Evolutionary conservation across 2,797 vertebrate species (phyloP), one percentile per base, ranked within the genome.

Genomic region (Malurus leucopterus): DNA sequence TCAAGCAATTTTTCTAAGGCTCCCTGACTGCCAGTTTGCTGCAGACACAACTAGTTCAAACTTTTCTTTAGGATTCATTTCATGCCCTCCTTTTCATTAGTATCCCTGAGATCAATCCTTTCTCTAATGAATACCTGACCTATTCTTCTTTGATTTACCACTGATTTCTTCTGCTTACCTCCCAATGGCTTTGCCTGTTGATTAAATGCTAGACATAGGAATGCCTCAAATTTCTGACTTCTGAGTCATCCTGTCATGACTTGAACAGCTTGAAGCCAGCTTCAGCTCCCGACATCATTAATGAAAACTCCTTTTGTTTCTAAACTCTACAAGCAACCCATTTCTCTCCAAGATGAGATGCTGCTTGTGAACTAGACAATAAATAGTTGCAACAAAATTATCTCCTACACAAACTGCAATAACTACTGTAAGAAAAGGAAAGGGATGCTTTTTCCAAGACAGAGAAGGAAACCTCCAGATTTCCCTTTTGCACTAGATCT

Each of bases 161-260:
- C 92, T 94, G 94, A 95, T 94, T 94, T 92, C 84, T 72, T 89
- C 77, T 13, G 23, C 82, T 94, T 93, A 91, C 90, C 91, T 95
- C 91, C 91, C 65, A 81, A 91, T 0, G 49, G 49, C 74, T 93
- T 88, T 86, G 90, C 91, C 85, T 92, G 86, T 93, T 95, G 94
- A 94, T 95, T 93, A 93, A 96, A 95, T 4, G 71, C 81, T 84
- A 74, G 91, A 90, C 93, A 86, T 67, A 88, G 84, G 90, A 95
- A 96, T 96, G 89, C 91, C 72, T 96, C 94, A 85, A 93, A 96
- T 97, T 95, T 96, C 93, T 96, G 91, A 95, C 95, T 96, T 95
- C 95, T 96, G 95, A 96, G 93, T 97, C 96, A 97, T 96, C 91
- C 94, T 94, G 84, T 96, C 93, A 88, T 95, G 92, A 93, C 83